Evolutionary conservation across 2,797 vertebrate species (phyloP).

Genomic region (Syndactyla subalaris): DNA sequence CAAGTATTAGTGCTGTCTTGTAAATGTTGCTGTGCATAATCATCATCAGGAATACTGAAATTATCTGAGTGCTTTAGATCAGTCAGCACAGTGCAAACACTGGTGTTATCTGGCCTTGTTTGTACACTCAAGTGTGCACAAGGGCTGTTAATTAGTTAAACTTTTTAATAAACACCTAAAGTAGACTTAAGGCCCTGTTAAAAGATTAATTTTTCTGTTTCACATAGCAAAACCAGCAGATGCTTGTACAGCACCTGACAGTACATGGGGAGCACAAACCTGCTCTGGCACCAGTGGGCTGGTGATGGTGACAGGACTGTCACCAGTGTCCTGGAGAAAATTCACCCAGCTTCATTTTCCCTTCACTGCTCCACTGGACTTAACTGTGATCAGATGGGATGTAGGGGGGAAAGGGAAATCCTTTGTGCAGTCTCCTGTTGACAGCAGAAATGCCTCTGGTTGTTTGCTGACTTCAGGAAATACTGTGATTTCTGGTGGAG

Average conservation of each 20-base stretch:
- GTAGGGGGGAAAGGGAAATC: background rate
- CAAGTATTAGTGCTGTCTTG: background rate
- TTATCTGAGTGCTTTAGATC: slow-evolving; percentile 19
- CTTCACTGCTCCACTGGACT: background rate
- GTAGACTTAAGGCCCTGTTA: background rate
- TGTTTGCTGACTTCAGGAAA: background rate
- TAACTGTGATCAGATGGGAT: background rate
- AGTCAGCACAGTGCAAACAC: slow-evolving; percentile 27
- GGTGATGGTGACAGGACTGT: background rate
- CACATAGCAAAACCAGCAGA: background rate
- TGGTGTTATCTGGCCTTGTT: background rate
- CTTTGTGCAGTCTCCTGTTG: background rate
- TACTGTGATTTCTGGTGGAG: accelerated
- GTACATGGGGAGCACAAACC: background rate
- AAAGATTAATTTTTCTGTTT: background rate
- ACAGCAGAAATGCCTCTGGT: background rate
- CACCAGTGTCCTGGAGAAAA: background rate
- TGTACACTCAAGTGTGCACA: background rate
- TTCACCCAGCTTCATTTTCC: accelerated
- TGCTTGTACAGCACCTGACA: background rate
- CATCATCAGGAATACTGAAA: background rate
- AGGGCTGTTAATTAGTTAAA: slow-evolving; percentile 27
- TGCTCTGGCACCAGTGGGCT: background rate
- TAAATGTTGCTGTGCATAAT: background rate
- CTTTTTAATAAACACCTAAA: slow-evolving; percentile 23